Conservation (phyloP, 2,113 vertebrate species). For the Chloropsis cyanopogon region DNA sequence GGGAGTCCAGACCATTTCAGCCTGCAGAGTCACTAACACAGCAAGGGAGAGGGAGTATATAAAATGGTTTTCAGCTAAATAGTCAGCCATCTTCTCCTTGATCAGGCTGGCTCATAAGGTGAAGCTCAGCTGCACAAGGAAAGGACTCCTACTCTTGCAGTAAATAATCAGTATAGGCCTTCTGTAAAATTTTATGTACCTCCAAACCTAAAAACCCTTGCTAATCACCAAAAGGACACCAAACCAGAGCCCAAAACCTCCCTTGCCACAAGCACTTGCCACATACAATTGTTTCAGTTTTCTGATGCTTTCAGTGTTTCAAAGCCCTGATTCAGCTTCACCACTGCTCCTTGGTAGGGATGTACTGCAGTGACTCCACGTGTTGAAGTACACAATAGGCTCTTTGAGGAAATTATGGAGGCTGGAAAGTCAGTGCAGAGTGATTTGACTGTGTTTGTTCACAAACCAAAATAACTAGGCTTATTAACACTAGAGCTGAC, state of each 20-base stretch:
- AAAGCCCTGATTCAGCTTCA: not conserved
- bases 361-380: not conserved
- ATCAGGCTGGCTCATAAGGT: not conserved
- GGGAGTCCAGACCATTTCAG: not conserved
- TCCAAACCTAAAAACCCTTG: not conserved
- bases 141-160: not conserved
- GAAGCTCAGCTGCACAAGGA: not conserved
- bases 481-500: not conserved
- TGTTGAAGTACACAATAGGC: accelerated
- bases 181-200: not conserved
- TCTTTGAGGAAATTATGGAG: not conserved
- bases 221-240: not conserved
- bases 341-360: not conserved
- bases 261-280: not conserved
- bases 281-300: not conserved
- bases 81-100: not conserved
- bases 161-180: not conserved
- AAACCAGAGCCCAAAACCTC: not conserved
- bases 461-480: not conserved
- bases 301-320: not conserved
- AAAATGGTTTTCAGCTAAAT: not conserved
- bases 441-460: not conserved
- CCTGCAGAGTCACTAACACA: not conserved
- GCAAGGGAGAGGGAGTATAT: not conserved
- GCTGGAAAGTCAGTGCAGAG: not conserved